Base-by-base conservation (phyloP, 1,140 invertebrate genomes). In the Anadara kagoshimensis region DNA sequence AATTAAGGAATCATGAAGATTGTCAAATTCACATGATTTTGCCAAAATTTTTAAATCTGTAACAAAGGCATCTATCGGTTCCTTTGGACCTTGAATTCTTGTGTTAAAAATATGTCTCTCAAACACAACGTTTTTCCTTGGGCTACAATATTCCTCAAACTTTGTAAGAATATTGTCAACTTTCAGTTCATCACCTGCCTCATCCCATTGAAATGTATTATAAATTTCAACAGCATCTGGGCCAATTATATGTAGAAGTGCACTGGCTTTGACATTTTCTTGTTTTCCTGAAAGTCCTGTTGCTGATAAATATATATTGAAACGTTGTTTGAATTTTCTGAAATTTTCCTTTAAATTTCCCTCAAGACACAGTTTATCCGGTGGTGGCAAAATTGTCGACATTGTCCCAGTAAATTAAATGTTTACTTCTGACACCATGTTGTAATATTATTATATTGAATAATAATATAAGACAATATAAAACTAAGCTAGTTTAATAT, bases 121-220 rank as follows among this genome's bases (percentile, higher is more conserved):
- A 36, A 51, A 56, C 20, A 51, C 29, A 16, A 59, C 54, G 36
- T 77, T 76, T n/a, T 62, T 72, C 24, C 54, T 41, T 8, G 66
- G 70, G 29, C 57, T 69, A 41, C 62, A 74, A 51, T 69, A 75
- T 20, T 71, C 41, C 14, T 74, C 49, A 62, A 79, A 79, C 43
- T 77, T 74, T 18, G 62, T 24, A n/a, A 57, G 16, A 29, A 67
- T 26, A 20, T 49, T 36, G 10, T 44, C 49, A 18, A 63, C 12
- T 54, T 73, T 64, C 16, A 22, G 16, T 47, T 63, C 26, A 26
- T 76, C 65, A 43, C 69, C 75, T 10, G 29, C 29, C 36, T 63
- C 22, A n/a, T 20, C 41, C 26, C 47, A 70, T 43, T 26, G 11
- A 20, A 70, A 63, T 16, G 69, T 70, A 44, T 70, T 70, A 44